Conservation (phyloP, 2,888 invertebrate species). For the Folsomia manolachei region DNA sequence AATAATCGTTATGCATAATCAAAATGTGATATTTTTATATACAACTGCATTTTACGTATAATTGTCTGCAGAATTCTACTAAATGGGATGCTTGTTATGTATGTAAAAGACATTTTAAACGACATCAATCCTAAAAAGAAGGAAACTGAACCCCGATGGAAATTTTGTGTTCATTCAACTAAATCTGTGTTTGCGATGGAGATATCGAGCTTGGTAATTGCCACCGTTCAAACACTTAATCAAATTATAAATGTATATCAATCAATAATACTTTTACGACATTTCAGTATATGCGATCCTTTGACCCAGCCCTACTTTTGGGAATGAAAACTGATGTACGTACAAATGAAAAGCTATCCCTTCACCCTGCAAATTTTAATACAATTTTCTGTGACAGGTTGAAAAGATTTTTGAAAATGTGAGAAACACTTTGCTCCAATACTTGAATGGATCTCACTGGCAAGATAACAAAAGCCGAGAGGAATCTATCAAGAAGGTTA, state of each 20-base stretch:
- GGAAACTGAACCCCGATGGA: constrained; percentile 42
- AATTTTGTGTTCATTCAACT: constrained; percentile 51
- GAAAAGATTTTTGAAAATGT: constrained; percentile 55
- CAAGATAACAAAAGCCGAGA: constrained; percentile 52
- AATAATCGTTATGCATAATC: not conserved
- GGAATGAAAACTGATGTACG: not conserved
- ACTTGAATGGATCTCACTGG: constrained; percentile 48
- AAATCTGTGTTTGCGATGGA: constrained; percentile 51
- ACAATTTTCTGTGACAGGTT: constrained; percentile 30
- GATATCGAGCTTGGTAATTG: constrained; percentile 53
- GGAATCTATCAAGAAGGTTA: constrained; percentile 56
- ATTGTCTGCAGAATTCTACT: constrained; percentile 58
- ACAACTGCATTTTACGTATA: too few relatives aligned
- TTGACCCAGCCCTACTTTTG: not conserved
- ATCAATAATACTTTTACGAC: not conserved
- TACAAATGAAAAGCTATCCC: too few relatives aligned
- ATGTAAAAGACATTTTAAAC: constrained; percentile 57
- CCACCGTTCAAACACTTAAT: not conserved
- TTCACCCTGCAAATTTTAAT: not conserved
- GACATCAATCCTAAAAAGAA: constrained; percentile 55
- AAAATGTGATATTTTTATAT: constrained; percentile 2
- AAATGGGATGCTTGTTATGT: constrained; percentile 57
- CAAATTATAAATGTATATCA: not conserved
- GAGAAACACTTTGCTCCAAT: constrained; percentile 54
- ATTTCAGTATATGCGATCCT: constrained; percentile 8